Base-by-base conservation (phyloP, 2,888 invertebrate species). In the Minunthozetes semirufus region DNA sequence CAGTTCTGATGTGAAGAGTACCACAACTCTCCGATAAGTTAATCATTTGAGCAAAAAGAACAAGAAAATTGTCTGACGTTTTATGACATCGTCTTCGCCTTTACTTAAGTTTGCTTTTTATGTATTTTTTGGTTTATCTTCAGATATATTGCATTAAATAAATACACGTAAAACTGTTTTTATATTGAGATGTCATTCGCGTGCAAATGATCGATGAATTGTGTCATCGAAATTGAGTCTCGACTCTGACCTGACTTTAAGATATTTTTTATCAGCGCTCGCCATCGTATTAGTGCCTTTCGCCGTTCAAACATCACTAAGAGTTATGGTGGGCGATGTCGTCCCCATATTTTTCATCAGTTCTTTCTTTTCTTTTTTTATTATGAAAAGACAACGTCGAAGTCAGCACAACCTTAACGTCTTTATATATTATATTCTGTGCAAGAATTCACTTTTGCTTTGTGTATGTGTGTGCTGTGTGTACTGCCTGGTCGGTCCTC, bases 181-280 rank as follows among this genome's bases (percentile, higher is more conserved):
- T 70, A 25, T 48, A 70, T 70, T 70, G 70, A 70, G 70, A 70
- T 70, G 70, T 70, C 48, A 48, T 70, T 48, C 46, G 48, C 25
- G 70, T 70, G 70, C 48, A 70, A 70, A 48, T 70, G 70, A 70
- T 70, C 19, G 42, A 70, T 70, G 70, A 70, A 70, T 70, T 22
- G 46, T 70, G 70, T 46, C 46, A 46, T 70, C 5, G 1, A 17
- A 70, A 70, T n/a, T 15, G 70, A 70, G 27, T 46, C 27, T 42
- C 42, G 42, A 42, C 42, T 42, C 9, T 70, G 70, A 70, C 70
- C 48, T 48, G 70, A 70, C 48, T 70, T 48, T 25, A 42, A 48
- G 27, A 38, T 19, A 70, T 46, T 25, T 68, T 70, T 70, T 70
- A 70, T 70, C 70, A 70, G 25, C 42, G 22, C 38, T 46, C 11